Base-by-base conservation (phyloP, 2,113 vertebrate genomes). In the Donacobius atricapilla region DNA sequence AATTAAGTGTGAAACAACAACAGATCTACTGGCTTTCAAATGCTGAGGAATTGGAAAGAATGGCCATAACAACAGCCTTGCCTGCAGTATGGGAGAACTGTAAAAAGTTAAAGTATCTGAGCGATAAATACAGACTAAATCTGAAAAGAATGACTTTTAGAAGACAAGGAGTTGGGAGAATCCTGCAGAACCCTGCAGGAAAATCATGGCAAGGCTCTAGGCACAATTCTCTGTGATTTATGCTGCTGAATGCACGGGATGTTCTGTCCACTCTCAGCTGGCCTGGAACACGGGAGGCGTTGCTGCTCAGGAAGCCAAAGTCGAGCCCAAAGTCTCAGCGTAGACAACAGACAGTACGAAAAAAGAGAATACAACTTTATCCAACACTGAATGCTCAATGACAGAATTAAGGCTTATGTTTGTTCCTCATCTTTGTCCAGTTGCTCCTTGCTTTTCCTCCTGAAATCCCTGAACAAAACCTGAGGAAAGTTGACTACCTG, bases 31-130 rank as follows among this genome's bases (percentile, higher is more conserved):
- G 45, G n/a, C 13, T 68, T 77, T 68, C 60, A 64, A 92, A 89
- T 60, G 48, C 73, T 17, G 44, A 83, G 40, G 40, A 75, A 60
- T 0, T 35, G 23, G 44, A 51, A 90, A 79, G 48, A 72, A 57
- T 7, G 44, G 37, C 30, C 27, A 17, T 2, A 6, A 17, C 0
- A 5, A 85, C 4, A 64, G 35, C 56, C 25, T 7, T 2, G 19
- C 37, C 56, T 24, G 15, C 2, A 57, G 45, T 13, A 15, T 5
- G 60, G n/a, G 22, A 85, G 35, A 64, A 27, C 25, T 24, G 30
- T 11, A 42, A 24, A 25, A 90, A 53, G 8, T 10, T 30, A 5
- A 79, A 76, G 68, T 8, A n/a, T 15, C 16, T n/a, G 45, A 45
- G 31, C 6, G 20, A 33, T 17, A 68, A 54, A 56, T 7, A 33